Conservation (phyloP, 2,113 vertebrate genomes). For the Thinocorus orbignyianus region DNA sequence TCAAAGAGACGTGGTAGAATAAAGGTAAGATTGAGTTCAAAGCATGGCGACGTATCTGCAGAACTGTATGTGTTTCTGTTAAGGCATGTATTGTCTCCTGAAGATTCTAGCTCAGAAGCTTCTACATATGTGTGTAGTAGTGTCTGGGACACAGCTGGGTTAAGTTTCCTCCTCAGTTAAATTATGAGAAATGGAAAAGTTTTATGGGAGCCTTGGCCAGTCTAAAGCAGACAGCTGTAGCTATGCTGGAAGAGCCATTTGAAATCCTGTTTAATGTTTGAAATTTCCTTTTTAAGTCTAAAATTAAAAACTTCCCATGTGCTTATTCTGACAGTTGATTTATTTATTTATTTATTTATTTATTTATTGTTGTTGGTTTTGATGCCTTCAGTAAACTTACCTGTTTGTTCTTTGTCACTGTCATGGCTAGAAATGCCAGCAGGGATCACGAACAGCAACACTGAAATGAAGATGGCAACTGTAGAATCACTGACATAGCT, state of each 20-base stretch:
- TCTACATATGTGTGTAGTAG: neutral
- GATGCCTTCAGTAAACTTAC: slow-evolving; percentile 19
- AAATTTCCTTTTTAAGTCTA: neutral
- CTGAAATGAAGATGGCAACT: slow-evolving; percentile 80
- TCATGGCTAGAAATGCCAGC: slow-evolving; percentile 44
- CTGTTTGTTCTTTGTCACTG: neutral
- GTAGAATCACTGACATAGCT: slow-evolving; percentile 88
- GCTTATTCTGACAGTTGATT: neutral
- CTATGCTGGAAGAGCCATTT: neutral
- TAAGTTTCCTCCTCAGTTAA: neutral
- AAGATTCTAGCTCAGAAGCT: neutral
- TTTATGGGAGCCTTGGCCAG: neutral
- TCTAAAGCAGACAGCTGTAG: neutral
- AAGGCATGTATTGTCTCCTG: neutral
- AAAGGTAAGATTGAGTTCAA: neutral
- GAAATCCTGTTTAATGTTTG: neutral
- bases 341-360: too few species aligned
- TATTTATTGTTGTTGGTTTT: neutral
- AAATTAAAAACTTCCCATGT: neutral
- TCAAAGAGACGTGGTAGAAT: neutral
- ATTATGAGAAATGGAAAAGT: neutral
- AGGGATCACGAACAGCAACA: slow-evolving; percentile 88
- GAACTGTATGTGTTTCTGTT: neutral
- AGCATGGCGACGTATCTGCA: neutral
- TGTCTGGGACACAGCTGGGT: neutral